A percentile compares a stretch with the other conserved stretches of the same genome.
Conservation (phyloP, 1,140 invertebrate genomes). For the Laupala kohalensis region DNA sequence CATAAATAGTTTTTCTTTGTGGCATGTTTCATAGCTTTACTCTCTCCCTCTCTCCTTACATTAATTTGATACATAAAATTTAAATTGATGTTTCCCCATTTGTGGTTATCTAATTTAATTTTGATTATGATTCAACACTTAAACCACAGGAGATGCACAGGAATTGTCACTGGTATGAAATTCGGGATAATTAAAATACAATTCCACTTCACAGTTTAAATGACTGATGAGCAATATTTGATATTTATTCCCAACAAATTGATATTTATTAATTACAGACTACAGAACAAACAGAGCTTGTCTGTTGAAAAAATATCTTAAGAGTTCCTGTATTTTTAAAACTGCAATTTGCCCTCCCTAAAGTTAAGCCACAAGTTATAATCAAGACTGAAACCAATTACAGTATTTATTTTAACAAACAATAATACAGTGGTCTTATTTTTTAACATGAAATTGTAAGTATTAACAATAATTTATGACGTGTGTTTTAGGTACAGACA, state of each 20-base stretch:
- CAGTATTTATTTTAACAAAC: neutral
- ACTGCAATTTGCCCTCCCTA: neutral
- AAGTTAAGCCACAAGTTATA: neutral
- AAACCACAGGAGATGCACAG: too few relatives aligned
- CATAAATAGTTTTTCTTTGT: too few relatives aligned
- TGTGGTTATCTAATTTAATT: too few relatives aligned
- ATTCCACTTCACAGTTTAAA: neutral
- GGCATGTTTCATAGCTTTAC: too few relatives aligned
- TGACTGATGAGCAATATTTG: too few relatives aligned
- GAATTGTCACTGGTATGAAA: too few relatives aligned
- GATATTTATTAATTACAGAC: too few relatives aligned
- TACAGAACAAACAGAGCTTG: neutral
- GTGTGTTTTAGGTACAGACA: constrained; percentile 18
- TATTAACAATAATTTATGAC: neutral
- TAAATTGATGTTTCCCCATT: too few relatives aligned
- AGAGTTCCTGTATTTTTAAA: neutral
- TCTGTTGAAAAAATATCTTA: neutral
- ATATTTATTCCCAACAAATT: too few relatives aligned
- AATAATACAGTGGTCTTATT: neutral
- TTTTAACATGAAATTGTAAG: neutral
- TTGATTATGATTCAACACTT: too few relatives aligned
- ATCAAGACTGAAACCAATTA: neutral
- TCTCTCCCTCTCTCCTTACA: too few relatives aligned
- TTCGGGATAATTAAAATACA: neutral
- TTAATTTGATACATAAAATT: too few relatives aligned